Base-by-base conservation (phyloP, 1,140 invertebrate genomes). In the Papilio machaon region DNA sequence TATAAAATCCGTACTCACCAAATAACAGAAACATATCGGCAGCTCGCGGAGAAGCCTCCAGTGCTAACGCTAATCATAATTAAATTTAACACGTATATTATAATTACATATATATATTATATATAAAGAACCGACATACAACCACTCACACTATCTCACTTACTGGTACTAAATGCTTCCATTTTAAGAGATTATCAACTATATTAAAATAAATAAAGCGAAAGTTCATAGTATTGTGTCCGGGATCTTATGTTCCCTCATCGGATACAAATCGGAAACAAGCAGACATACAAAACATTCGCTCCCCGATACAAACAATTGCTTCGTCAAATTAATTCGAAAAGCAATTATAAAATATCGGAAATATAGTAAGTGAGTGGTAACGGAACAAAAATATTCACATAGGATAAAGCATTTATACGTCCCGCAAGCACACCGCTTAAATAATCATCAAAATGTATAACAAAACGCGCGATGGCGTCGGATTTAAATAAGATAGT, bases 161-260 rank as follows among this genome's bases (percentile, higher is more conserved):
- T 67, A 79, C n/a, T 84, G 83, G 85, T 90, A 86, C 80, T 90
- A 90, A 92, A 91, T 92, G 90, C 92, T 88, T 91, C 82, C 82
- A 80, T 84, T 88, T 83, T 88, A 88, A 90, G 86, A 91, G 88
- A 89, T 89, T 91, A 90, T 87, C 84, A 82, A 83, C 85, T 86
- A 88, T 84, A 82, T 82, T 84, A 84, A 84, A 79, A 83, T 79
- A 79, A 79, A 79, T 79, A 79, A 79, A 79, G 77, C 77, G 54
- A 78, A 78, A 60, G 30, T 70, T 35, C n/a, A 15, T 78, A 77
- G 75, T 81, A 79, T 75, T 49, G 73, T 73, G 81, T 60, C 64
- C 4, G 43, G 23, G 23, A 9, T 13, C 11, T 30, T 19, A 2
- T 52, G 49, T 15, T 64, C 10, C 17, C 10, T 2, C 54, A 58